phyloP scores from a whole-genome alignment of 1,140 invertebrate species.

The Lordiphosa stackelbergi region DNA sequence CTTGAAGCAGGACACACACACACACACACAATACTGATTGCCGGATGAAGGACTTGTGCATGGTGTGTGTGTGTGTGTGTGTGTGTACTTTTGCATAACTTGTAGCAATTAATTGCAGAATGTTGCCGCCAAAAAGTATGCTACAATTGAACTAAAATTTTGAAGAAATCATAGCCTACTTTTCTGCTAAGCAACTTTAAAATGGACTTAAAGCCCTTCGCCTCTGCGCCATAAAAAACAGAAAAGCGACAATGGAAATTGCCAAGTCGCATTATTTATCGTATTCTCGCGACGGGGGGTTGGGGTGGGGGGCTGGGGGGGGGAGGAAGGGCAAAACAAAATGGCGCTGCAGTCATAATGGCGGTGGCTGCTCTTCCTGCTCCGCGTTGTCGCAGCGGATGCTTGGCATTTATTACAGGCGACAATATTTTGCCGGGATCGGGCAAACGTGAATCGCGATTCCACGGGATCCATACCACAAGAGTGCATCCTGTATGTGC shows the following conservation, averaged over 20 bases:
- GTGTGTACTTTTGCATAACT: too few relatives aligned
- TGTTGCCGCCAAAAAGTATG: too few relatives aligned
- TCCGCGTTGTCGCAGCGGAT: conserved; percentile 58
- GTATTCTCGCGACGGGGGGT: conserved; percentile 47
- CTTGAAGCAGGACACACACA: conserved; percentile 13
- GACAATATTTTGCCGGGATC: conserved; percentile 64
- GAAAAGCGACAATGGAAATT: conserved; percentile 44
- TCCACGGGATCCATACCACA: conserved; percentile 2
- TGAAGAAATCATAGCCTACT: not conserved
- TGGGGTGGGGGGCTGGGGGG: not conserved
- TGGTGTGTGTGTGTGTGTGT: too few relatives aligned
- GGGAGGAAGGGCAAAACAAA: conserved; percentile 53
- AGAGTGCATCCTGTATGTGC: conserved; percentile 12
- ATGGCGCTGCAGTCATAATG: conserved; percentile 62
- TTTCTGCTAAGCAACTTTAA: too few relatives aligned
- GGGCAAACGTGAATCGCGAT: conserved; percentile 13
- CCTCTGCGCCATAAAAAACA: conserved; percentile 8
- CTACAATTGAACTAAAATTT: too few relatives aligned
- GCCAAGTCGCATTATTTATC: conserved; percentile 70
- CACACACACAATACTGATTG: conserved; percentile 23
- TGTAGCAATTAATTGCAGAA: too few relatives aligned
- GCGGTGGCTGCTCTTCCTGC: conserved; percentile 39
- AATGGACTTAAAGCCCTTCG: too few relatives aligned
- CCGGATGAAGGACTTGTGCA: conserved; percentile 5
- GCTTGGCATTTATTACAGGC: conserved; percentile 73